Base-by-base conservation (phyloP, 2,888 invertebrate genomes). In the Tinea semifulvella region DNA sequence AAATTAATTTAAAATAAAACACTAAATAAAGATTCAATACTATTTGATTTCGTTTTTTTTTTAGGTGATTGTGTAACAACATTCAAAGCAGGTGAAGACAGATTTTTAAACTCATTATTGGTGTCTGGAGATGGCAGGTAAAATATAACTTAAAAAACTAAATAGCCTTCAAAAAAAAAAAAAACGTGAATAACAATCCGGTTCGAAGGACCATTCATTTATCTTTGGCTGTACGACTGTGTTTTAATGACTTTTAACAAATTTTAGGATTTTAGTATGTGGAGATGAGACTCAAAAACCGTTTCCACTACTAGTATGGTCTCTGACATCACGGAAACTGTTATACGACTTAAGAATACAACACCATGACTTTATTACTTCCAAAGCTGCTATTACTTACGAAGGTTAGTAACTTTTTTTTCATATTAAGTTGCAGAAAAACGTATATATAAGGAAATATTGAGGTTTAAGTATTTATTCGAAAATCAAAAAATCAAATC, bases 211-310 rank as follows among this genome's bases (percentile, higher is more conserved):
- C 28, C 28, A 28, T 28, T 28, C n/a, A 7, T 28, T n/a, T 28
- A 28, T 28, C 7, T 28, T 28, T 11, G 8, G 6, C 25, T 7
- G 28, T 22, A 22, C 10, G 6, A 4, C 3, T 2, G 13, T 3
- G 3, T 14, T 6, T 14, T 11, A 35, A 13, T 11, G 14, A 14
- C 20, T 44, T 39, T 48, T 18, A 44, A 13, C 7, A 14, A 6
- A 2, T 35, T 10, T 13, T 35, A 90, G 92, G 61, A 87, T 93
- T 44, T 82, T 94, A 49, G 94, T 94, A 1, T 94, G 94, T 63
- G 94, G 94, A 5, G 94, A 95, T 67, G 94, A 94, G 77, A 94
- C 94, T 1, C 94, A 94, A 69, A 94, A 94, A 65, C 94, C 94
- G 13, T 94, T 94, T 68, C 94, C 94, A 0, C 74, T 95, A 50